Percentiles rank a stretch among this genome's conserved stretches.
phyloP scores from a whole-genome alignment of 64 coral and sea anemone genomes.

The Stichodactyla mertensii region DNA sequence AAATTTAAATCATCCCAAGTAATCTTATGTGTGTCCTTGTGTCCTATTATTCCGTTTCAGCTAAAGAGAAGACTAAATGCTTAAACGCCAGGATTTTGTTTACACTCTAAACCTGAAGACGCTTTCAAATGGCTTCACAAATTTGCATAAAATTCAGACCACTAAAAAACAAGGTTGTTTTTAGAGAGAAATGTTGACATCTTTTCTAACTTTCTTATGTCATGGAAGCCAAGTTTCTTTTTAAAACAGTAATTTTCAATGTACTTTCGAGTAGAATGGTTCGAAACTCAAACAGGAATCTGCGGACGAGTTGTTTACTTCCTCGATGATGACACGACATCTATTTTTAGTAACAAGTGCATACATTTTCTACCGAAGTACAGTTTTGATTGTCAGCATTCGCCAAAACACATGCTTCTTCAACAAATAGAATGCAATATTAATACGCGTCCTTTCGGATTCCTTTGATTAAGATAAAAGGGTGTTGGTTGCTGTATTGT shows the following conservation, averaged over 20 bases:
- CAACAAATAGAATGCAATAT: not conserved
- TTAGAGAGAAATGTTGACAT: not conserved
- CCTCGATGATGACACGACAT: not conserved
- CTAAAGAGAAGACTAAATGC: not conserved
- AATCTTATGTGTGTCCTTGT: not conserved
- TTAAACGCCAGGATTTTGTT: not conserved
- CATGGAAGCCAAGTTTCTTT: not conserved
- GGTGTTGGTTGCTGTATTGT: not conserved
- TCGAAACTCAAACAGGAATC: not conserved
- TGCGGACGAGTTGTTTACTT: not conserved
- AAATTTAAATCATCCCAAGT: not conserved
- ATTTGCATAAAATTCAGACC: constrained; percentile 2
- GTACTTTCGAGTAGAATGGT: not conserved
- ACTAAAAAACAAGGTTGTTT: not conserved
- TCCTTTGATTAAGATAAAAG: not conserved
- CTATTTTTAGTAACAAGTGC: not conserved
- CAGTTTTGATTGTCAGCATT: not conserved
- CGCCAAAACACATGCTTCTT: not conserved
- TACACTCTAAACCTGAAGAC: not conserved
- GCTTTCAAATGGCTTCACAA: not conserved
- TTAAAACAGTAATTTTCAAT: not conserved
- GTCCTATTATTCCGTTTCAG: not conserved
- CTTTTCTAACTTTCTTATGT: not conserved
- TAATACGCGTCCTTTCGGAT: not conserved
- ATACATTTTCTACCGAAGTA: not conserved